Evolutionary conservation across 2,888 invertebrate species (phyloP).

Genomic region (Griposia aprilina): DNA sequence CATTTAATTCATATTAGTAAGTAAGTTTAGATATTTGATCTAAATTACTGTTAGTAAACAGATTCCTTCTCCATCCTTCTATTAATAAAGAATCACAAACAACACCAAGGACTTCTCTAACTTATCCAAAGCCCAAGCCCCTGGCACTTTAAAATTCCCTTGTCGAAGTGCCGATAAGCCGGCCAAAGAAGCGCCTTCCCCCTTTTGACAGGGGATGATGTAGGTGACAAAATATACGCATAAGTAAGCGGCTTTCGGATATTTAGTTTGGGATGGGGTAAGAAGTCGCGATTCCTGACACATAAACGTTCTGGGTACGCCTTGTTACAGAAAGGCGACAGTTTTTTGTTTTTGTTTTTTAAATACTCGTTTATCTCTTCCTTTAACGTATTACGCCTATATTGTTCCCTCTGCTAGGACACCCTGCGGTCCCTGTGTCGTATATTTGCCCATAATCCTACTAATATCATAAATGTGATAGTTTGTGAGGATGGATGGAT

Average conservation of each 20-base stretch:
- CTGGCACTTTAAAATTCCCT: conserved; percentile 25
- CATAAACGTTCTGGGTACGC: neutral
- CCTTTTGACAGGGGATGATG: conserved; percentile 51
- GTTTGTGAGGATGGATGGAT: too few relatives aligned
- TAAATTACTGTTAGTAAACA: neutral
- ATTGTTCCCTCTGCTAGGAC: too few relatives aligned
- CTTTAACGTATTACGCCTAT: too few relatives aligned
- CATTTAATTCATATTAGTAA: neutral
- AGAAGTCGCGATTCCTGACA: conserved; percentile 12
- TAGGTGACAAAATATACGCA: conserved; percentile 46
- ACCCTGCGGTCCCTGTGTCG: too few relatives aligned
- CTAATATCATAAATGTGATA: too few relatives aligned
- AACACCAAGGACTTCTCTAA: conserved; percentile 1
- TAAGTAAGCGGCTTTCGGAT: conserved; percentile 28
- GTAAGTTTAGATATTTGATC: neutral
- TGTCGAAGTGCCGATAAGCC: conserved; percentile 44
- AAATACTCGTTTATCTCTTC: neutral
- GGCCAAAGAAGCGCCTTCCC: conserved; percentile 29
- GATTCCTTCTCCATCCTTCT: neutral
- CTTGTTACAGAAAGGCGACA: neutral
- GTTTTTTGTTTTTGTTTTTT: neutral
- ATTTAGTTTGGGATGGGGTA: conserved; percentile 20
- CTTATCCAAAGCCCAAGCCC: conserved; percentile 25
- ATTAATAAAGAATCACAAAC: neutral
- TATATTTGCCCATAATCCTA: too few relatives aligned